Evolutionary conservation across 2,113 vertebrate species (phyloP), one percentile per base, ranked within the genome.

Genomic region (Stegastes partitus): DNA sequence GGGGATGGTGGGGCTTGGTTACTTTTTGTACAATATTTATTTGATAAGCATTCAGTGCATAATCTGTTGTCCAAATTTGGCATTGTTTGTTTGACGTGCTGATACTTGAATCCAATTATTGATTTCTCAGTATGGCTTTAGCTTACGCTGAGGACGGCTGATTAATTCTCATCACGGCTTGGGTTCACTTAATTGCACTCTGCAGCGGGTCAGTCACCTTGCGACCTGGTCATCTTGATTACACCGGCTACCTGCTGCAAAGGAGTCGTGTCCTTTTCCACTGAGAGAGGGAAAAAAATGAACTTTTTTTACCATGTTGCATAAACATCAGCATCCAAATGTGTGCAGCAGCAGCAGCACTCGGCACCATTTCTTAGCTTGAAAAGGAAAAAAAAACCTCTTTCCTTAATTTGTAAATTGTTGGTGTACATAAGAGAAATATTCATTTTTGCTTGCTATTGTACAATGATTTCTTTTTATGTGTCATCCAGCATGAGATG

Each of bases 401-500:
- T 26, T 83, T 82, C 26, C 58, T 70, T 76, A n/a, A 86, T 90
- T 89, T 94, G 90, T 93, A 90, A 91, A 93, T 85, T 81, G 71
- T 86, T 55, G 78, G 75, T 94, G 93, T 94, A 94, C 78, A 94
- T 90, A 93, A 83, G 85, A 81, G 49, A 83, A 73, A 68, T 85
- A 91, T 92, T 92, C 89, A 78, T 90, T 93, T 94, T 91, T 89
- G 96, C 96, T 96, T 95, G 93, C 94, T 96, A 87, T 95, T 79
- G 90, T 83, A 88, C 74, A 88, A 90, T 85, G 83, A 85, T 92
- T 90, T 92, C 91, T 94, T 94, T 94, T 95, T 94, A 94, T 94
- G 95, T 96, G 94, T 96, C 95, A 95, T 92, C 95, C 93, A 96
- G 96, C 97, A 98, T 99, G 97, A 99, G 95, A 98, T 97, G 96